Evolutionary conservation across 2,888 invertebrate species (phyloP), one percentile per base, ranked within the genome.

Genomic region (Heptascelio sp.): DNA sequence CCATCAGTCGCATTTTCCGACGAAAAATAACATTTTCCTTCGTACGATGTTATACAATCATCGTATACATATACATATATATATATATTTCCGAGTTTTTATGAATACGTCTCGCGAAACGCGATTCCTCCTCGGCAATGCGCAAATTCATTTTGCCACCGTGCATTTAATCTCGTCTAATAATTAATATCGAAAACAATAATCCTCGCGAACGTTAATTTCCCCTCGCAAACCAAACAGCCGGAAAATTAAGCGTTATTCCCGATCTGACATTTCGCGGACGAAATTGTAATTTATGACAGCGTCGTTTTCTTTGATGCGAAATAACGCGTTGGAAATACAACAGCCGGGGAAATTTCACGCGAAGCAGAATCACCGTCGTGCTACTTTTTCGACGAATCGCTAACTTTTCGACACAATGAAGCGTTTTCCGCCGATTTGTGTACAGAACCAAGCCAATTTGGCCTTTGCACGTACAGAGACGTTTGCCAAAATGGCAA

Each of bases 401-500:
- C 71, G 71, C 79, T 83, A 82, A 82, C 21, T 79, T 80, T 72
- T 60, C 75, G 76, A 83, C 80, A 80, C 83, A 53, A 67, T 64
- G 68, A 62, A 70, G 62, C 73, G 72, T 80, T 59, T 34, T 64
- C 53, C n/a, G n/a, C 73, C 80, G 84, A 84, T 80, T 80, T 80
- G 77, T 77, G 19, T 49, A 37, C 25, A 64, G 77, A 82, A 78
- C 72, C 77, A 82, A 77, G 72, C 73, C 70, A 67, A 77, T 67
- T 79, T 72, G 34, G 70, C 37, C 77, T 80, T 80, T 76, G n/a
- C n/a, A n/a, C n/a, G n/a, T n/a, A 84, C 78, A 77, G 77, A 84
- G 80, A 80, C 80, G 80, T 80, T 77, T 55, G n/a, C 77, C 77
- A 68, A 80, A 80, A 77, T 80, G 80, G 83, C 72, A 86, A 87